phyloP scores from a whole-genome alignment of 2,888 invertebrate species.

The Orthosia gracilis region DNA sequence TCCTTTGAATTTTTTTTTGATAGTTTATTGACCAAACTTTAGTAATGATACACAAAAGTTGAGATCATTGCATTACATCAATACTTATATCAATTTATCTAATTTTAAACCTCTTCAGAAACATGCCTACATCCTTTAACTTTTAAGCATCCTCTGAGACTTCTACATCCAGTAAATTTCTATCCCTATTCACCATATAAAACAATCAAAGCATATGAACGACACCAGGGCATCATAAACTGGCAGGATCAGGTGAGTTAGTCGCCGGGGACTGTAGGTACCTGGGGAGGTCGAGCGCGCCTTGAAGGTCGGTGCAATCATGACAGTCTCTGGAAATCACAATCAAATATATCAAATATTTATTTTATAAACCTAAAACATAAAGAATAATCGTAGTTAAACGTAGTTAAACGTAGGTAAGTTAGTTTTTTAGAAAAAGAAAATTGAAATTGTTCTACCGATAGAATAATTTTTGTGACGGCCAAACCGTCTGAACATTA shows the following conservation, averaged over 20 bases:
- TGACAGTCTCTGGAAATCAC: conserved; percentile 93
- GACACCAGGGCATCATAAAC: conserved; percentile 36
- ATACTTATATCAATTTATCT: too few species aligned
- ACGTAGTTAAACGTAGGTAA: too few species aligned
- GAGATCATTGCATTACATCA: background rate
- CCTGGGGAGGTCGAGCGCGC: conserved; percentile 94
- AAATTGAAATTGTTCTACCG: background rate
- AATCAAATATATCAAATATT: conserved; percentile 76
- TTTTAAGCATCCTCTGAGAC: background rate
- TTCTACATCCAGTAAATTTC: background rate
- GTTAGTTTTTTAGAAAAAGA: background rate
- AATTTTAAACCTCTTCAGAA: too few species aligned
- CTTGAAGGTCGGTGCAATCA: conserved; percentile 96
- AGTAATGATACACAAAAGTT: too few species aligned
- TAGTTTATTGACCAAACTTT: too few species aligned
- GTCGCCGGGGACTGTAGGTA: conserved; percentile 81
- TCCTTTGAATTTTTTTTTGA: too few species aligned
- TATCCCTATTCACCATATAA: conserved; percentile 6
- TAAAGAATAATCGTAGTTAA: background rate
- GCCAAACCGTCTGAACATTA: too few species aligned
- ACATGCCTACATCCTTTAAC: too few species aligned
- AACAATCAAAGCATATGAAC: conserved; percentile 71
- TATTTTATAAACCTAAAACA: conserved; percentile 18
- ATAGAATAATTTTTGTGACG: too few species aligned
- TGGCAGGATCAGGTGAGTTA: conserved; percentile 53